Conservation (phyloP, 2,113 vertebrate genomes). For the Struthio camelus region DNA sequence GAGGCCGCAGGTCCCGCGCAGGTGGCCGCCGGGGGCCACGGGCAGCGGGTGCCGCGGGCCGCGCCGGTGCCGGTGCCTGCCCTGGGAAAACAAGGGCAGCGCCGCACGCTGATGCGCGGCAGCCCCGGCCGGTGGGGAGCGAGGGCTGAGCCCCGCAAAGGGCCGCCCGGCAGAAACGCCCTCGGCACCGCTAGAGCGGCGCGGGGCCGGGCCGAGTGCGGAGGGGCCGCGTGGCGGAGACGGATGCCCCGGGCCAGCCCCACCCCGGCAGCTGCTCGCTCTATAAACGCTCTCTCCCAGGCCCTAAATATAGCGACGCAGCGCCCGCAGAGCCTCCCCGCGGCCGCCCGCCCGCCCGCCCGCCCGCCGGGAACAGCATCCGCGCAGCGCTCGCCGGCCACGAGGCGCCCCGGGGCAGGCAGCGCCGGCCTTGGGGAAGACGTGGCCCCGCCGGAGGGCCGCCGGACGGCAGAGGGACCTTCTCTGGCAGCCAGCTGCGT, state of each 20-base stretch:
- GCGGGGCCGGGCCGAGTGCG: too few relatives aligned
- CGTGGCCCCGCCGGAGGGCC: too few relatives aligned
- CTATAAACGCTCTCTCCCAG: constrained; percentile 1
- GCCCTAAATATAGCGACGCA: constrained; percentile 25
- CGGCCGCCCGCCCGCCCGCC: not conserved
- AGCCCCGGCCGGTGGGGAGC: too few relatives aligned
- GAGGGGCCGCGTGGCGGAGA: too few relatives aligned
- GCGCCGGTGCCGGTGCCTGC: not conserved
- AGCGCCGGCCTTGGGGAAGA: not conserved
- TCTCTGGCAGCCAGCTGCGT: not conserved
- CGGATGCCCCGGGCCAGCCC: not conserved
- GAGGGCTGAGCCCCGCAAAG: too few relatives aligned
- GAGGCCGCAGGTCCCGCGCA: too few relatives aligned
- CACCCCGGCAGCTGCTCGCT: constrained; percentile 21
- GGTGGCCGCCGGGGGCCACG: too few relatives aligned
- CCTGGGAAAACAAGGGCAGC: not conserved
- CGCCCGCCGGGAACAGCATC: not conserved
- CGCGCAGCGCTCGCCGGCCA: not conserved
- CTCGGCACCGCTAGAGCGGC: too few relatives aligned
- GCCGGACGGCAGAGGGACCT: not conserved
- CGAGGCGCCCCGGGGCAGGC: too few relatives aligned
- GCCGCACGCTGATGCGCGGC: too few relatives aligned
- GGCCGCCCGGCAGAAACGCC: too few relatives aligned
- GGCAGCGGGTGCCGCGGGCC: too few relatives aligned
- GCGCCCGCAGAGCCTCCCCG: not conserved